Evolutionary conservation across 2,113 vertebrate genomes (phyloP).

Genomic region (western clawed frog (Xenopus tropicalis)): UCB_Xtro_10.0 CM004444.2:36959001-36959500

Average conservation of each 20-base stretch:
- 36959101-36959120: constrained; percentile 39
- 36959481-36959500: too few relatives aligned
- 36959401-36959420: too few relatives aligned
- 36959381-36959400: too few relatives aligned
- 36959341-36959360: too few relatives aligned
- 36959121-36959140: constrained; percentile 24
- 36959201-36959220: constrained; percentile 40
- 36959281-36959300: too few relatives aligned
- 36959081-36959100: neutral
- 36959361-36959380: too few relatives aligned
- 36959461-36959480: too few relatives aligned
- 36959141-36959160: constrained; percentile 24
- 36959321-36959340: too few relatives aligned
- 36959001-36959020: constrained; percentile 15
- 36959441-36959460: too few relatives aligned
- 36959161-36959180: constrained; percentile 45
- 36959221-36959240: constrained; percentile 36
- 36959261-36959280: constrained; percentile 29
- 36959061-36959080: constrained; percentile 22
- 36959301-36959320: too few relatives aligned
- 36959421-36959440: too few relatives aligned
- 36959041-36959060: constrained; percentile 14
- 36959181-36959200: constrained; percentile 41
- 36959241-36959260: constrained; percentile 29
- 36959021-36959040: constrained; percentile 3